phyloP scores from a whole-genome alignment of 2,888 invertebrate species.

The Nineta flava region DNA sequence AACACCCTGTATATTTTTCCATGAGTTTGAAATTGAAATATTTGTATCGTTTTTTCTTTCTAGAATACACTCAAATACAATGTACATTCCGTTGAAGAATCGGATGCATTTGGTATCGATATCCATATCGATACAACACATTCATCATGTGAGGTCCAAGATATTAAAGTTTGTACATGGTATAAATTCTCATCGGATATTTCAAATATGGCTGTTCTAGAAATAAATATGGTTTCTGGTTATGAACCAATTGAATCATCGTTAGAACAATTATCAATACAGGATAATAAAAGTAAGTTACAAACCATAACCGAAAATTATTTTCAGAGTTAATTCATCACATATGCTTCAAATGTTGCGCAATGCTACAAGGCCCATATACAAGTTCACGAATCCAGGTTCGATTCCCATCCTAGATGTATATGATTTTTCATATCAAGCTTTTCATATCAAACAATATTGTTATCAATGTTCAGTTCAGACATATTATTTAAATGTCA shows the following conservation, averaged over 20 bases:
- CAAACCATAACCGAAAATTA: neutral
- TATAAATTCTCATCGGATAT: constrained; percentile 28
- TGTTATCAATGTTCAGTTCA: too few relatives aligned
- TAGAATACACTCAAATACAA: constrained; percentile 35
- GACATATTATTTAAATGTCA: too few relatives aligned
- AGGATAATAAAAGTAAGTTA: neutral
- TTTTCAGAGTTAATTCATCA: too few relatives aligned
- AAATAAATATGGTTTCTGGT: constrained; percentile 45
- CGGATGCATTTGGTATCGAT: constrained; percentile 34
- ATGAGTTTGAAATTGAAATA: neutral
- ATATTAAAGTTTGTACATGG: constrained; percentile 18
- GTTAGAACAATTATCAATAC: constrained; percentile 35
- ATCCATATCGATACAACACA: constrained; percentile 25
- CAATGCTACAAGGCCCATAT: neutral
- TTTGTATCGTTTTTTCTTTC: constrained; percentile 5
- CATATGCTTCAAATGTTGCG: too few relatives aligned
- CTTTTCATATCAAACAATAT: too few relatives aligned
- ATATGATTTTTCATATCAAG: too few relatives aligned
- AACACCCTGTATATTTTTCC: neutral
- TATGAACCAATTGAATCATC: constrained; percentile 41
- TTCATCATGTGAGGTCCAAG: neutral
- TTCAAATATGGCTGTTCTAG: constrained; percentile 44
- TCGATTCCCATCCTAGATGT: too few relatives aligned
- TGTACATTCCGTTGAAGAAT: constrained; percentile 28
- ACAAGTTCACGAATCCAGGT: too few relatives aligned